These are phyloP conservation scores for Eriocheir sinensis DNA, from an alignment of 1,140 invertebrate genomes.

Conservation along the genomic window DNA sequence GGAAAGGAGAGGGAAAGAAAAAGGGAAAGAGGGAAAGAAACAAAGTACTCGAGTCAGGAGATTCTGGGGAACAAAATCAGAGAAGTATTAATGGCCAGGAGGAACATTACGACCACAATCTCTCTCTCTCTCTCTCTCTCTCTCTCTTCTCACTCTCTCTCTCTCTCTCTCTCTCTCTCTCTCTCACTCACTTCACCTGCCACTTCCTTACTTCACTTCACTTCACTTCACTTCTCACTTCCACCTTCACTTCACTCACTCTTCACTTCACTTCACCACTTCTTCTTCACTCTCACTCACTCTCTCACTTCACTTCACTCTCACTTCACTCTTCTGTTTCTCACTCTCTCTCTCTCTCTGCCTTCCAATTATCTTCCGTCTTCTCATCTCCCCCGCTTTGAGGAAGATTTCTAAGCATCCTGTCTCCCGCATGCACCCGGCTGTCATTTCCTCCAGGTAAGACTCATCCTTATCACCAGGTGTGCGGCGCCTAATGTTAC, in stretches of 20 bases:
- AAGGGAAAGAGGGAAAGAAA: no score
- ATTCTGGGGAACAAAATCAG: background rate
- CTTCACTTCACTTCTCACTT: background rate
- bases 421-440: no score
- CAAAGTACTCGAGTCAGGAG: background rate
- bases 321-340: background rate
- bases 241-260: background rate
- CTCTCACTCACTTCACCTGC: background rate
- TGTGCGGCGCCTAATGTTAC: background rate
- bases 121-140: conserved; percentile 20
- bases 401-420: no score
- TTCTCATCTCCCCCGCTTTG: background rate
- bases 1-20: background rate
- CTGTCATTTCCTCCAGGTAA: no score
- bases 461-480: background rate
- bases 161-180: no score
- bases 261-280: no score
- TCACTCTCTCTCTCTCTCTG: background rate
- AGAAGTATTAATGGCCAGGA: background rate
- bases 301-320: background rate
- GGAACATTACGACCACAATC: background rate
- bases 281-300: background rate
- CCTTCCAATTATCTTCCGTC: background rate
- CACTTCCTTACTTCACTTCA: background rate
- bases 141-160: no score